Base-by-base conservation (phyloP, 2,888 invertebrate genomes). In the Stenichneumon culpator region DNA sequence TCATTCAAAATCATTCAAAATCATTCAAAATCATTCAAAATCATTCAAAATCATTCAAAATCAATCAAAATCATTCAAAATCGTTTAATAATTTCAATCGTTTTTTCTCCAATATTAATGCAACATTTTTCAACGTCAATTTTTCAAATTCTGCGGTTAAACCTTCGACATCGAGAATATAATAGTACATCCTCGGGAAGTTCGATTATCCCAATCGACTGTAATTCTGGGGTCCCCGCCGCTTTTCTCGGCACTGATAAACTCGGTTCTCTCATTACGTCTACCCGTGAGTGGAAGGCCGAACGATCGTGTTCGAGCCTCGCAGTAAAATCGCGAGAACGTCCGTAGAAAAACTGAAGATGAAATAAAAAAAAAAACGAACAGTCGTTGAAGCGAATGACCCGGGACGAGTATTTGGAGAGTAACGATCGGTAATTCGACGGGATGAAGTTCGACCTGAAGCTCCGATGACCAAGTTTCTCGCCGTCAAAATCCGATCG, bases 391-490 rank as follows among this genome's bases (percentile, higher is more conserved):
- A 32, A 63, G 60, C 65, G 65, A 74, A 57, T 50, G 22, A 50
- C 44, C 47, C 36, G 39, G 44, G 54, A 3, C 54, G 63, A 75
- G 52, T 73, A 69, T 68, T 47, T 70, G 19, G 52, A 50, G 63
- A 78, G 47, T 72, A 84, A 80, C 70, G 86, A 84, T 84, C 75
- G 81, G 74, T 86, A 82, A 86, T 86, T 86, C 63, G 44, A 72
- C 39, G 44, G 70, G 75, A 72, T 72, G 50, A 68, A 75, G 25
- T 63, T 36, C 28, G 68, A 36, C 72, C 28, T 67, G 75, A 67
- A 75, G 75, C 75, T 16, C 50, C 19, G 22, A 3, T 57, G 57
- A 60, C 70, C 47, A 68, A 86, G 83, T 54, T 68, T 69, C 50
- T 60, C 63, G 36, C 25, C 68, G 19, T 36, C 60, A 36, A 36